Percentiles rank a stretch among this genome's conserved stretches.
These are phyloP conservation scores for Ormia ochracea DNA, from an alignment of 2,888 invertebrate species.

Conservation along the genomic window DNA sequence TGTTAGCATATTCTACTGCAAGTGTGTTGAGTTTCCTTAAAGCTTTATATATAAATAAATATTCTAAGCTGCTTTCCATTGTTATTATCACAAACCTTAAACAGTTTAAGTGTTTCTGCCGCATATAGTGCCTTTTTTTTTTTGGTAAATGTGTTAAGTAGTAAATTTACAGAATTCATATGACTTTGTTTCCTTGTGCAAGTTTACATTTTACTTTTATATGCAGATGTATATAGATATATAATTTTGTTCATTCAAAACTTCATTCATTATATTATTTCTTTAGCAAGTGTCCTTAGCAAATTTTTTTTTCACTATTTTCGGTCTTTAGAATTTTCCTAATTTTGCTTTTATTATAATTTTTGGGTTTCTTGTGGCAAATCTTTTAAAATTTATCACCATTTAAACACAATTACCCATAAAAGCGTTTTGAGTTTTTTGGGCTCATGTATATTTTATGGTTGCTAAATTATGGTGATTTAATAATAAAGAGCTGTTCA, in stretches of 20 bases:
- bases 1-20: no score
- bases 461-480: not conserved
- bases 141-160: not conserved
- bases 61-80: not conserved
- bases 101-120: not conserved
- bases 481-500: constrained; percentile 1
- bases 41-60: no score
- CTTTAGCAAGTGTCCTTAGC: constrained; percentile 17
- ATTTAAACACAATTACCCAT: constrained; percentile 49
- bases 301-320: constrained; percentile 32
- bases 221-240: no score
- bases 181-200: constrained; percentile 2
- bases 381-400: constrained; percentile 34
- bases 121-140: not conserved
- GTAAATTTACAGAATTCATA: not conserved
- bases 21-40: no score
- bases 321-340: constrained; percentile 3
- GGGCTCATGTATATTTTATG: constrained; percentile 24
- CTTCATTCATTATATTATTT: constrained; percentile 35
- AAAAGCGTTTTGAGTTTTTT: constrained; percentile 34
- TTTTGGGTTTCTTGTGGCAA: constrained; percentile 11
- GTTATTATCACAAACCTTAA: not conserved
- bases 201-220: not conserved
- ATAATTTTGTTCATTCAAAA: constrained; percentile 38
- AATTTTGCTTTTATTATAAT: not conserved